A percentile compares a stretch with the other conserved stretches of the same genome.
phyloP scores from a whole-genome alignment of 92 coral and sea anemone genomes.

The Porites cylindrica region DNA sequence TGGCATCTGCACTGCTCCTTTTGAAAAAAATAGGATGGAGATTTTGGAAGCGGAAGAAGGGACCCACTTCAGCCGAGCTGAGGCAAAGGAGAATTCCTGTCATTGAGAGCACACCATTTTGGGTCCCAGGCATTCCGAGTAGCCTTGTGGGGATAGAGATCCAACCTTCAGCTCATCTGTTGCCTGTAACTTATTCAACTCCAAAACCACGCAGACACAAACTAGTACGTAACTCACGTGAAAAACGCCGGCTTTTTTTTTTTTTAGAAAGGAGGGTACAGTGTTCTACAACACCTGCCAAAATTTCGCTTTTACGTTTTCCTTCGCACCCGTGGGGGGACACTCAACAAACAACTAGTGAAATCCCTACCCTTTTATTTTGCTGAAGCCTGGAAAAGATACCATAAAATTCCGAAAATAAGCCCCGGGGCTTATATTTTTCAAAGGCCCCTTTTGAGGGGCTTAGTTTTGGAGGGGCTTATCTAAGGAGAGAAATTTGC shows the following conservation, averaged over 20 bases:
- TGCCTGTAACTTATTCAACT: slow-evolving; percentile 63
- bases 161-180: slow-evolving; percentile 68
- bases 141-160: slow-evolving; percentile 74
- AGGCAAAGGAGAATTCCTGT: slow-evolving; percentile 62
- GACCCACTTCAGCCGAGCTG: slow-evolving; percentile 57
- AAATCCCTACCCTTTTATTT: too few relatives aligned
- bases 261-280: background rate
- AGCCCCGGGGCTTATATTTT: too few relatives aligned
- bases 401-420: too few relatives aligned
- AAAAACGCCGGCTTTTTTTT: background rate
- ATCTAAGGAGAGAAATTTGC: too few relatives aligned
- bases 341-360: too few relatives aligned
- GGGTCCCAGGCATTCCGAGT: slow-evolving; percentile 63
- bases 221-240: slow-evolving; percentile 4
- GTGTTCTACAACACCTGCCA: too few relatives aligned
- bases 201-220: slow-evolving; percentile 39
- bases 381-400: too few relatives aligned
- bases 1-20: slow-evolving; percentile 22
- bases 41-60: slow-evolving; percentile 3
- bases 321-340: too few relatives aligned
- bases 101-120: slow-evolving; percentile 72
- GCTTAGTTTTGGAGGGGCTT: too few relatives aligned
- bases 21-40: slow-evolving; percentile 29
- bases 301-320: too few relatives aligned
- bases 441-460: too few relatives aligned